These are phyloP conservation scores for Sebastes schlegelii DNA, from an alignment of 2,113 vertebrate species.

Conservation along the genomic window DNA sequence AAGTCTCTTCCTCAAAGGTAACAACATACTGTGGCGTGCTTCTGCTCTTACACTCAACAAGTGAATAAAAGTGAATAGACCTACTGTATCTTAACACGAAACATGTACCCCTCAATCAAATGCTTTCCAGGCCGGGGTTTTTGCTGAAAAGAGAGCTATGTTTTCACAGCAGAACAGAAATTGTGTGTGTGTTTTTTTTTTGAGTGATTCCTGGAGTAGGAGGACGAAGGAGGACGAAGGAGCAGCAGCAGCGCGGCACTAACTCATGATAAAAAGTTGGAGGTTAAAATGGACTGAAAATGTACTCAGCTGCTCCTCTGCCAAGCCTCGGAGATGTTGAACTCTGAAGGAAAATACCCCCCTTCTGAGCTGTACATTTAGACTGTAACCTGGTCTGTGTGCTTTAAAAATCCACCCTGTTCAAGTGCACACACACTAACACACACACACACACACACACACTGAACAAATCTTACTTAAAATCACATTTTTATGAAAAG, in stretches of 20 bases:
- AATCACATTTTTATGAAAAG: slow-evolving; percentile 7
- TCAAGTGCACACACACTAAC: neutral
- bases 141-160: slow-evolving; percentile 36
- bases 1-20: slow-evolving; percentile 24
- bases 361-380: slow-evolving; percentile 36
- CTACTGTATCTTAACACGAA: slow-evolving; percentile 44
- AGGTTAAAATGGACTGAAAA: slow-evolving; percentile 35
- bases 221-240: slow-evolving; percentile 20
- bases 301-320: slow-evolving; percentile 43
- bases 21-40: neutral
- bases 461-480: neutral
- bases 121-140: slow-evolving; percentile 37
- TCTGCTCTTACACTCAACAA: slow-evolving; percentile 30
- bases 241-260: slow-evolving; percentile 20
- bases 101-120: slow-evolving; percentile 40
- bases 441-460: neutral
- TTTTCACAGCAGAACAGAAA: slow-evolving; percentile 55
- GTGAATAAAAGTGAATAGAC: slow-evolving; percentile 41
- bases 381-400: slow-evolving; percentile 45
- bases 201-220: slow-evolving; percentile 40
- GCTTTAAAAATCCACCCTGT: slow-evolving; percentile 17
- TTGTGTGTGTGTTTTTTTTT: slow-evolving; percentile 26
- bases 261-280: slow-evolving; percentile 55
- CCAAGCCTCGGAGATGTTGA: slow-evolving; percentile 30
- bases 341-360: slow-evolving; percentile 40